phyloP scores from a whole-genome alignment of 2,888 invertebrate species.

The Pycnomerus fuliginosus region DNA sequence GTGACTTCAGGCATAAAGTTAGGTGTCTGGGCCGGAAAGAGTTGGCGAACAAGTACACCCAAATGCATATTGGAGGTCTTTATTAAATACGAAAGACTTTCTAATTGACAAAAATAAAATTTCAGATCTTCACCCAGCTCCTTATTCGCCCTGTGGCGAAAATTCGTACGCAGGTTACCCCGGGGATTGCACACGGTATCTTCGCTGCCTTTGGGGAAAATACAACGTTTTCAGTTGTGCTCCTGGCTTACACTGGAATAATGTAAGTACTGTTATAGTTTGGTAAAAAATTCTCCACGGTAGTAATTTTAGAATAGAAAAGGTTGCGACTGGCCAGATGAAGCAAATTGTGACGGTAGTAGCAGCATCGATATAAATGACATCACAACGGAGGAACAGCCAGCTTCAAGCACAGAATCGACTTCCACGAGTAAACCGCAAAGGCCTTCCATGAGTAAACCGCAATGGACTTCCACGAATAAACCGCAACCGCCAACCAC shows the following conservation, averaged over 20 bases:
- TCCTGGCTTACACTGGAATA: slow-evolving; percentile 73
- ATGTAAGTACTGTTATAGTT: slow-evolving; percentile 50
- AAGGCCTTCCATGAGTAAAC: slow-evolving; percentile 12
- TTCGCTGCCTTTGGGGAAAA: slow-evolving; percentile 78
- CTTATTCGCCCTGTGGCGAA: slow-evolving; percentile 61
- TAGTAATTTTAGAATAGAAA: slow-evolving; percentile 55
- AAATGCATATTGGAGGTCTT: no score
- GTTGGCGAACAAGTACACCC: slow-evolving; percentile 31
- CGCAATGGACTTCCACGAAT: no score
- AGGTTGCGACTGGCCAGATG: slow-evolving; percentile 73
- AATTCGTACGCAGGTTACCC: slow-evolving; percentile 66
- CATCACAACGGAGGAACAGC: slow-evolving; percentile 10
- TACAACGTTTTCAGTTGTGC: slow-evolving; percentile 71
- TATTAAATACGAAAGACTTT: background rate
- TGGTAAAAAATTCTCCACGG: background rate
- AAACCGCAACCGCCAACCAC: slow-evolving; percentile 29
- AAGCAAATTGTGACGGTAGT: slow-evolving; percentile 58
- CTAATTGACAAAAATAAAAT: background rate
- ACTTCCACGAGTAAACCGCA: no score
- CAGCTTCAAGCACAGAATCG: no score
- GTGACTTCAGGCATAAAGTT: slow-evolving; percentile 72
- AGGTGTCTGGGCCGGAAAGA: slow-evolving; percentile 56
- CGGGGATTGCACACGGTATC: slow-evolving; percentile 71
- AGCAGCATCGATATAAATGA: slow-evolving; percentile 13
- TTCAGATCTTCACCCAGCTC: slow-evolving; percentile 34